Evolutionary conservation across 2,888 invertebrate genomes (phyloP), one percentile per base, ranked within the genome.

Genomic region (Cistogaster globosa): DNA sequence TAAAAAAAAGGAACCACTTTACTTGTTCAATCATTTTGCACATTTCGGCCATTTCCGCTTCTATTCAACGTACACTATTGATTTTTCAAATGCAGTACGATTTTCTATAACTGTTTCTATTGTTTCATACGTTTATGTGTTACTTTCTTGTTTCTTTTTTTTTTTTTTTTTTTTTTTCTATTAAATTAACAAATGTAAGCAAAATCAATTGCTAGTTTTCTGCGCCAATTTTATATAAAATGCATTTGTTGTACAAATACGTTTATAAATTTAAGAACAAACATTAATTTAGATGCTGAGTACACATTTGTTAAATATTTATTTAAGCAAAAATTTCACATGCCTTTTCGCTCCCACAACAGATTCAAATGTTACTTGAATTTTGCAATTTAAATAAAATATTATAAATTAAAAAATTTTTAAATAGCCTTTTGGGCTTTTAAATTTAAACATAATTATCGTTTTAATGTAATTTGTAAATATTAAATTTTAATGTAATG

Each of bases 171-270:
- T 18, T 45, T 60, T 58, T 18, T 63, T 32, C 78, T 74, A 82
- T 79, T 85, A 79, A 78, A 78, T 82, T 85, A 78, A 85, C 78
- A 69, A 78, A 84, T 84, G 75, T 86, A 75, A 86, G 86, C 84
- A 81, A 83, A 86, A 87, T 86, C 86, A 87, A 87, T 85, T 75
- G 85, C 69, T 83, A 81, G 79, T 87, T 86, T 79, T 83, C 67
- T 55, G 58, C 79, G 63, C 72, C 85, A 83, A 71, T 78, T 65
- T 78, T 74, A 79, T 69, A 81, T 71, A 71, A 85, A 86, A 83
- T 83, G 79, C 60, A 60, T 60, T 77, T 76, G 65, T 45, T 60
- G 9, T n/a, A 58, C 26, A 22, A 14, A 22, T 6, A 26, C 11
- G 2, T 57, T 14, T n/a, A 48, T n/a, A 48, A 48, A 48, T 48